Percentiles rank a stretch among this genome's conserved stretches.
phyloP scores from a whole-genome alignment of 2,797 vertebrate species.

The Cuculus canorus region DNA sequence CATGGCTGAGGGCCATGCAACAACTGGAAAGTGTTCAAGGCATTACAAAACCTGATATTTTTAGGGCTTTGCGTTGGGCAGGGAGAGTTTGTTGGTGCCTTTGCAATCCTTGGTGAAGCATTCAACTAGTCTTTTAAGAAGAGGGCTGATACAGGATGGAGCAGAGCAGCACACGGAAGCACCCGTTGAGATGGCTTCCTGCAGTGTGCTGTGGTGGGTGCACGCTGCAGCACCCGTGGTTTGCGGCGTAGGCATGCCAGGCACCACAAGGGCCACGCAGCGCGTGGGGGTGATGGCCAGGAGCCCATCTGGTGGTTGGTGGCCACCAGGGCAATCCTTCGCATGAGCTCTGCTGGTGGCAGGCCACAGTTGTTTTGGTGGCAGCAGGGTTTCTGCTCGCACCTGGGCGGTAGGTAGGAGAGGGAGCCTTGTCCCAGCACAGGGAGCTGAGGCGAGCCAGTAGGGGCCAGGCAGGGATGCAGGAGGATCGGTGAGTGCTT shows the following conservation, averaged over 20 bases:
- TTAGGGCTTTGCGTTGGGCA: not conserved
- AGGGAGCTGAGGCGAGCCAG: not conserved
- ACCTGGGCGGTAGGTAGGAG: not conserved
- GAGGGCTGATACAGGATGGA: not conserved
- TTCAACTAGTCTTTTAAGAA: not conserved
- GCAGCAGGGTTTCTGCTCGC: not conserved
- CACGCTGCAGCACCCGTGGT: rapidly evolving
- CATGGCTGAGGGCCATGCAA: not conserved
- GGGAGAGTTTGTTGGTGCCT: not conserved
- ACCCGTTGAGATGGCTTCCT: rapidly evolving
- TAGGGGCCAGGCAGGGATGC: not conserved
- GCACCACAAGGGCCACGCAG: not conserved
- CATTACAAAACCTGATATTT: rapidly evolving
- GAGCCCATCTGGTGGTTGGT: not conserved
- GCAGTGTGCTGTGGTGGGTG: rapidly evolving
- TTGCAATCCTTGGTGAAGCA: not conserved
- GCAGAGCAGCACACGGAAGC: not conserved
- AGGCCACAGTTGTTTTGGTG: not conserved
- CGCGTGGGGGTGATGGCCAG: rapidly evolving
- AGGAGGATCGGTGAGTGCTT: not conserved
- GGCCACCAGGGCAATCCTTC: not conserved
- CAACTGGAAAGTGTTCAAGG: not conserved
- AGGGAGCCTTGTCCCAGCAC: not conserved
- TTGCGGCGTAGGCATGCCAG: not conserved
- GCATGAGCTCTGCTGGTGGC: not conserved